A percentile compares a stretch with the other conserved stretches of the same genome.
Evolutionary conservation across 2,797 vertebrate species (phyloP).

Genomic region (Phataginus tricuspis): DNA sequence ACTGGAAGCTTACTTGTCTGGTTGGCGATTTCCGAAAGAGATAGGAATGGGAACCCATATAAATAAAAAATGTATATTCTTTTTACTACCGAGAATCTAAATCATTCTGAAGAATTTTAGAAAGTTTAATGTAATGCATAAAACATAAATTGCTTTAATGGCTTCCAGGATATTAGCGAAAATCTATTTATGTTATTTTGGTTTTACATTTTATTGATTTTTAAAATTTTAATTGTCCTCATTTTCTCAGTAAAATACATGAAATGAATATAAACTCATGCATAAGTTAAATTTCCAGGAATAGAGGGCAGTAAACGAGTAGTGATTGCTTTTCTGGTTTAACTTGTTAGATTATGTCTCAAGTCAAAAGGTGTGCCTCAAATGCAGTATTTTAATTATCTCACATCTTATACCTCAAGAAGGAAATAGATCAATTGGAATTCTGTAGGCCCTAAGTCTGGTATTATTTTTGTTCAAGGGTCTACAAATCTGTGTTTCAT

Average conservation of each 20-base stretch:
- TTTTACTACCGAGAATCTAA: slow-evolving; percentile 48
- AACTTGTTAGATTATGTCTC: not conserved
- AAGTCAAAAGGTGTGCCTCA: not conserved
- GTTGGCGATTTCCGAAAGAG: not conserved
- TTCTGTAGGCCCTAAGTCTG: not conserved
- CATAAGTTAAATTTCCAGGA: slow-evolving; percentile 68
- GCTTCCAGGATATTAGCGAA: slow-evolving; percentile 71
- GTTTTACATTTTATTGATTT: slow-evolving; percentile 71
- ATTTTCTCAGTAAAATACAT: slow-evolving; percentile 58
- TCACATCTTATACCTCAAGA: not conserved
- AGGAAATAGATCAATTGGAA: not conserved
- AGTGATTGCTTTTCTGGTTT: slow-evolving; percentile 30
- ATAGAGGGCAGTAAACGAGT: not conserved
- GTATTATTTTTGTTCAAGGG: not conserved
- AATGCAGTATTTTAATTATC: not conserved
- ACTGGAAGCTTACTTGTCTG: not conserved
- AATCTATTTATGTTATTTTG: slow-evolving; percentile 73
- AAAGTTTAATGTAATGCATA: slow-evolving; percentile 33
- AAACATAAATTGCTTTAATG: slow-evolving; percentile 56
- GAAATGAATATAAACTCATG: slow-evolving; percentile 43
- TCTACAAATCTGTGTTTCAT: not conserved
- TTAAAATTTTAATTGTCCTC: slow-evolving; percentile 53
- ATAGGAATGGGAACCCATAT: not conserved
- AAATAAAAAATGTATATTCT: slow-evolving; percentile 35
- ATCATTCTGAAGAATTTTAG: slow-evolving; percentile 57